phyloP scores from a whole-genome alignment of 2,113 vertebrate genomes.

The Engystomops pustulosus region DNA sequence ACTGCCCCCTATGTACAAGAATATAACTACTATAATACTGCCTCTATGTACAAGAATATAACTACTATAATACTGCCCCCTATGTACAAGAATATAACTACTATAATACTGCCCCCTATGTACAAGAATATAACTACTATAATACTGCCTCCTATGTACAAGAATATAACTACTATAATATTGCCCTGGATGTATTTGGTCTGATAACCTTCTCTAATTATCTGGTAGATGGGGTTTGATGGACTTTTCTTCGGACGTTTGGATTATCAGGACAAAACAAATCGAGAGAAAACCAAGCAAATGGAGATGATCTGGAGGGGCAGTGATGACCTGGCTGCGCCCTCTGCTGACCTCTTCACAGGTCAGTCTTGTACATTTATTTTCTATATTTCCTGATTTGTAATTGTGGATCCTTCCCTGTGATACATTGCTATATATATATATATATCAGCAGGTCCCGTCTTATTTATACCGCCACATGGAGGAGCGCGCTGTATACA shows the following conservation, averaged over 20 bases:
- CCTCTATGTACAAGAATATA: background rate
- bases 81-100: conserved; percentile 3
- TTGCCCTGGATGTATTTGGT: background rate
- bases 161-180: conserved; percentile 8
- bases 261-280: conserved; percentile 85
- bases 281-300: conserved; percentile 65
- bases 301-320: conserved; percentile 91
- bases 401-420: too few relatives aligned
- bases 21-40: conserved; percentile 3
- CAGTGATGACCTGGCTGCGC: conserved; percentile 76
- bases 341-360: conserved; percentile 84
- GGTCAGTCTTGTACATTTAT: conserved; percentile 71
- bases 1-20: background rate
- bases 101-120: background rate
- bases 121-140: conserved; percentile 13
- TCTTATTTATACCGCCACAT: too few relatives aligned
- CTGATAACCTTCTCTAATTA: background rate
- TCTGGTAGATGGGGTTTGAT: conserved; percentile 87
- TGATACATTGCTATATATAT: too few relatives aligned
- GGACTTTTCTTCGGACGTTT: conserved; percentile 89
- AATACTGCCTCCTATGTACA: conserved; percentile 10
- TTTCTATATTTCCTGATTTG: too few relatives aligned
- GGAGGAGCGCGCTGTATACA: too few relatives aligned
- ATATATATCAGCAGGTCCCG: background rate
- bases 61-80: background rate